These are phyloP conservation scores for Psilanteris sp. DNA, from an alignment of 1,140 invertebrate species.

Conservation along the genomic window DNA sequence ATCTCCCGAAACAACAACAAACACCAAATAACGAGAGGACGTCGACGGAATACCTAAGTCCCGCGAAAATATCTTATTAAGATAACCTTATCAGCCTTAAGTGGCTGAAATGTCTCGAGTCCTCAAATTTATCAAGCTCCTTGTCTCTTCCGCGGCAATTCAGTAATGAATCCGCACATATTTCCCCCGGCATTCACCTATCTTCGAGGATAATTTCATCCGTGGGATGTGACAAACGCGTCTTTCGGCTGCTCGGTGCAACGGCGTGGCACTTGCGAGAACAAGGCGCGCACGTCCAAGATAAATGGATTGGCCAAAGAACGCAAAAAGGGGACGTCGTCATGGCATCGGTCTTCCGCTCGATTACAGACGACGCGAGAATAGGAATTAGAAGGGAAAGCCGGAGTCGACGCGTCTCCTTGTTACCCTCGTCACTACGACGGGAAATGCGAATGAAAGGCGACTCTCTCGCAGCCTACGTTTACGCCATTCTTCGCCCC, in stretches of 20 bases:
- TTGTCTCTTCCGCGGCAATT: slow-evolving; percentile 3
- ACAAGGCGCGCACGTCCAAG: slow-evolving; percentile 30
- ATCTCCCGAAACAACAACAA: slow-evolving; percentile 9
- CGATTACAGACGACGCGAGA: slow-evolving; percentile 54
- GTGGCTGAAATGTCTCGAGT: slow-evolving; percentile 5
- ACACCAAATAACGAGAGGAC: not conserved
- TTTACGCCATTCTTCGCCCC: slow-evolving; percentile 30
- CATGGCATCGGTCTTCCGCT: slow-evolving; percentile 58
- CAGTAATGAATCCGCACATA: slow-evolving; percentile 30
- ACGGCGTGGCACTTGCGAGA: slow-evolving; percentile 29
- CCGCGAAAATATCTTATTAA: slow-evolving; percentile 26
- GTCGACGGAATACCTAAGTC: not conserved
- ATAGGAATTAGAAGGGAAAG: slow-evolving; percentile 54
- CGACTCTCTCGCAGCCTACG: slow-evolving; percentile 28
- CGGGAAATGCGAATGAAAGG: slow-evolving; percentile 43
- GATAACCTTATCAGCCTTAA: slow-evolving; percentile 24
- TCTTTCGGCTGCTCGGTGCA: slow-evolving; percentile 19
- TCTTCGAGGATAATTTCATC: slow-evolving; percentile 26
- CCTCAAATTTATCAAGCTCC: slow-evolving; percentile 9
- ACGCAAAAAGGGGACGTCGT: slow-evolving; percentile 49
- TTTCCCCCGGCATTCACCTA: slow-evolving; percentile 16
- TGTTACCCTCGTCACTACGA: slow-evolving; percentile 48
- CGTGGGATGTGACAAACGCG: slow-evolving; percentile 32
- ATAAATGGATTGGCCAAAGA: slow-evolving; percentile 53
- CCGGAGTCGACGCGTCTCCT: slow-evolving; percentile 35